These are phyloP conservation scores for Microcebus griseorufus DNA, from an alignment of 2,113 vertebrate genomes.

Conservation along the genomic window DNA sequence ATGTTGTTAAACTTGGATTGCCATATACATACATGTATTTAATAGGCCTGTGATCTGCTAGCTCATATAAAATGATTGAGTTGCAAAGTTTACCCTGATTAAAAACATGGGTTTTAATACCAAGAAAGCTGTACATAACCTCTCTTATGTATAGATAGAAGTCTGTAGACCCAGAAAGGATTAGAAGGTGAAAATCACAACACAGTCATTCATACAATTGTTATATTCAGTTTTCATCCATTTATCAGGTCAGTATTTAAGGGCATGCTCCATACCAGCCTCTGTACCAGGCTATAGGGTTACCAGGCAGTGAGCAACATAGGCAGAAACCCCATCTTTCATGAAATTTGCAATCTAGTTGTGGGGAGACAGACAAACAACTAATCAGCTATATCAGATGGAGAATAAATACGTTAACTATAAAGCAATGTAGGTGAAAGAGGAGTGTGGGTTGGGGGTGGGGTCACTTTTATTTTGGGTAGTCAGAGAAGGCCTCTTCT, in stretches of 20 bases:
- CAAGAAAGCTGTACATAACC: not conserved
- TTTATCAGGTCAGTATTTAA: not conserved
- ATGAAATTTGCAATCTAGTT: not conserved
- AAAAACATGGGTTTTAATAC: not conserved
- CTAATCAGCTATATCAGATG: not conserved
- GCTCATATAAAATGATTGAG: not conserved
- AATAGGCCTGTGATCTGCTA: not conserved
- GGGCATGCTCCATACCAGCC: not conserved
- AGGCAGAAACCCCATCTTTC: not conserved
- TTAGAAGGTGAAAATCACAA: not conserved
- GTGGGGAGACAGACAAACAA: not conserved
- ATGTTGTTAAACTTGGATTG: constrained; percentile 9
- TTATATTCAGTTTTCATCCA: not conserved
- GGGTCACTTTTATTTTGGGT: not conserved
- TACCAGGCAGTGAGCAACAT: not conserved
- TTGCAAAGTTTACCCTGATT: not conserved
- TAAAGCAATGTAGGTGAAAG: not conserved
- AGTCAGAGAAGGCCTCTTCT: not conserved
- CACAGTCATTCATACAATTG: not conserved
- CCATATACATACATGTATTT: not conserved
- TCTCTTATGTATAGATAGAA: not conserved
- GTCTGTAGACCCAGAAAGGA: not conserved
- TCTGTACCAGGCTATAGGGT: not conserved
- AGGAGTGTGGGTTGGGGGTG: not conserved
- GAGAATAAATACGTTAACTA: not conserved